A percentile compares a stretch with the other conserved stretches of the same genome.
Conservation (phyloP, 2,797 vertebrate genomes). For the Enteromius unitaeniatus region DNA sequence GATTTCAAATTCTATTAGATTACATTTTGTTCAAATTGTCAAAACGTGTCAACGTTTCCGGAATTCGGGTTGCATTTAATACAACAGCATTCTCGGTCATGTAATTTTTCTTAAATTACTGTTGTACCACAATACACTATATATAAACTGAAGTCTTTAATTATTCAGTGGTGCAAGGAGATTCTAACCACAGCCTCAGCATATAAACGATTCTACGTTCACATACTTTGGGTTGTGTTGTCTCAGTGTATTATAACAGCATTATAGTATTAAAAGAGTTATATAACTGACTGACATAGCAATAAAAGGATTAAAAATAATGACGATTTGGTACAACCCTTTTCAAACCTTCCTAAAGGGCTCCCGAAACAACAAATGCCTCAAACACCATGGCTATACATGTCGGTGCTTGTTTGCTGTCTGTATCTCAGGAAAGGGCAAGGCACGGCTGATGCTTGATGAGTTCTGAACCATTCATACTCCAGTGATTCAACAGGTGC, state of each 20-base stretch:
- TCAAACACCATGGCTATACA: neutral
- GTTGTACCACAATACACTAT: neutral
- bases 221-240: neutral
- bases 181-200: neutral
- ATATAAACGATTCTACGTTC: neutral
- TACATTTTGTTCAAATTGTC: too few relatives aligned
- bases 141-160: neutral
- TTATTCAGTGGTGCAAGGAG: neutral
- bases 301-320: neutral
- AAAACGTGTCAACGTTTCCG: too few relatives aligned
- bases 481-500: neutral
- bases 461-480: slow-evolving; percentile 22
- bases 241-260: neutral
- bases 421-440: slow-evolving; percentile 53
- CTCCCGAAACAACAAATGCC: slow-evolving; percentile 1
- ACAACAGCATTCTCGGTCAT: neutral
- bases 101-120: neutral
- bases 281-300: slow-evolving; percentile 8
- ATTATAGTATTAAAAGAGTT: neutral
- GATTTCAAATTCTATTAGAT: too few relatives aligned
- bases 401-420: slow-evolving; percentile 39
- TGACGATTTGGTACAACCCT: neutral
- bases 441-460: slow-evolving; percentile 19
- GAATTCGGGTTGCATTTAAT: neutral
- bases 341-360: neutral